These are phyloP conservation scores for Microctonus hyperodae DNA, from an alignment of 2,888 invertebrate genomes.

Conservation along the genomic window DNA sequence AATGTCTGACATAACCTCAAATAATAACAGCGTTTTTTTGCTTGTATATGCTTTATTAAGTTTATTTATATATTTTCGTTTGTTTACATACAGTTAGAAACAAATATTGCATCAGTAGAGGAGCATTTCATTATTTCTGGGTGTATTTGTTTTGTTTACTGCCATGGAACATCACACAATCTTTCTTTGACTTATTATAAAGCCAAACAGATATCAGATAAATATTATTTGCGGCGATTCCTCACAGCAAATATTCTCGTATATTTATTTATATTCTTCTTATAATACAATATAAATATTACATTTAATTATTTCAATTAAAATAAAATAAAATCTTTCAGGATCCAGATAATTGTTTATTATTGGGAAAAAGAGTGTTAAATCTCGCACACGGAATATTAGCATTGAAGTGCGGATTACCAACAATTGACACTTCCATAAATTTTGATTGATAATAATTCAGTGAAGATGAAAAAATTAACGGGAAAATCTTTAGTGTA, in stretches of 20 bases:
- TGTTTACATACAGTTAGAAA: slow-evolving; percentile 47
- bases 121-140: slow-evolving; percentile 52
- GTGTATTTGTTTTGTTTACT: slow-evolving; percentile 53
- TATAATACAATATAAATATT: too few species aligned
- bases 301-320: background rate
- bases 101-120: slow-evolving; percentile 49
- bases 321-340: slow-evolving; percentile 32
- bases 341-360: slow-evolving; percentile 43
- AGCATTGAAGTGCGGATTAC: slow-evolving; percentile 51
- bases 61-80: slow-evolving; percentile 9
- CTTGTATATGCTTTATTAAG: slow-evolving; percentile 5
- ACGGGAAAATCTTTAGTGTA: slow-evolving; percentile 50
- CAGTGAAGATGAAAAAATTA: slow-evolving; percentile 54
- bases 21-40: too few species aligned
- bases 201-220: slow-evolving; percentile 46
- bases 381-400: slow-evolving; percentile 49
- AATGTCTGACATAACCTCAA: slow-evolving; percentile 32
- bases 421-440: slow-evolving; percentile 27
- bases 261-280: slow-evolving; percentile 13
- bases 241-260: slow-evolving; percentile 52
- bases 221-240: slow-evolving; percentile 51
- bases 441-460: slow-evolving; percentile 10
- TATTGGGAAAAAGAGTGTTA: slow-evolving; percentile 50
- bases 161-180: slow-evolving; percentile 41
- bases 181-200: slow-evolving; percentile 42